Evolutionary conservation across 2,888 invertebrate species (phyloP).

Genomic region (Drepanosiphum platanoidis): DNA sequence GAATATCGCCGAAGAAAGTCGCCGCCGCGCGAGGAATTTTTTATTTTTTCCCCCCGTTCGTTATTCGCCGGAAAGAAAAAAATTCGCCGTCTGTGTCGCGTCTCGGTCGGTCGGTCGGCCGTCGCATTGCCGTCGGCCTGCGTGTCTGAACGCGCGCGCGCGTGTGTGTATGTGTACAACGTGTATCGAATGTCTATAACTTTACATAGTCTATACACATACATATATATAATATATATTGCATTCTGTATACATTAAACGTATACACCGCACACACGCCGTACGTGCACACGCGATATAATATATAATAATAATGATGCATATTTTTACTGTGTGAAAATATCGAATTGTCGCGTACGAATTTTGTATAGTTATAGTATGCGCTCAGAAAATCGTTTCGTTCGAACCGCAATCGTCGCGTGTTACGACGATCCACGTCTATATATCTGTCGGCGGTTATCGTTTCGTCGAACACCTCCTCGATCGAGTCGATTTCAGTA

Average conservation of each 20-base stretch:
- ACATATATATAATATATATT: not conserved
- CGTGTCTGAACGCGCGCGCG: too few relatives aligned
- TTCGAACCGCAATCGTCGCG: not conserved
- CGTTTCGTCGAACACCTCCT: too few relatives aligned
- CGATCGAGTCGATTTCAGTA: too few relatives aligned
- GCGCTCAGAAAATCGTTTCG: too few relatives aligned
- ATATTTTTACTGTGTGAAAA: not conserved
- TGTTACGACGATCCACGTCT: too few relatives aligned
- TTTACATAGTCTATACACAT: not conserved
- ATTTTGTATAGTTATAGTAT: too few relatives aligned
- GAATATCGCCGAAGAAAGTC: slow-evolving; percentile 32
- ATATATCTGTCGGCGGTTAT: too few relatives aligned
- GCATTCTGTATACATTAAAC: not conserved
- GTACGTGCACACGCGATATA: not conserved
- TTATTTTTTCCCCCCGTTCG: not conserved
- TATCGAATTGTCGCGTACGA: slow-evolving; percentile 27
- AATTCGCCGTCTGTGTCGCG: not conserved
- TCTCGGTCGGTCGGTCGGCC: not conserved
- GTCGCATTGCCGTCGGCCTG: not conserved
- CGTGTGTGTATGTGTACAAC: not conserved
- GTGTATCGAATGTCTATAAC: not conserved
- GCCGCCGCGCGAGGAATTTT: not conserved
- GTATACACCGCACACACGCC: not conserved
- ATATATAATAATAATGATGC: not conserved
- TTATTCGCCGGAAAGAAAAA: slow-evolving; percentile 6